Percentiles rank a stretch among this genome's conserved stretches.
phyloP scores from a whole-genome alignment of 2,888 invertebrate species.

The Amblyteles armatorius region DNA sequence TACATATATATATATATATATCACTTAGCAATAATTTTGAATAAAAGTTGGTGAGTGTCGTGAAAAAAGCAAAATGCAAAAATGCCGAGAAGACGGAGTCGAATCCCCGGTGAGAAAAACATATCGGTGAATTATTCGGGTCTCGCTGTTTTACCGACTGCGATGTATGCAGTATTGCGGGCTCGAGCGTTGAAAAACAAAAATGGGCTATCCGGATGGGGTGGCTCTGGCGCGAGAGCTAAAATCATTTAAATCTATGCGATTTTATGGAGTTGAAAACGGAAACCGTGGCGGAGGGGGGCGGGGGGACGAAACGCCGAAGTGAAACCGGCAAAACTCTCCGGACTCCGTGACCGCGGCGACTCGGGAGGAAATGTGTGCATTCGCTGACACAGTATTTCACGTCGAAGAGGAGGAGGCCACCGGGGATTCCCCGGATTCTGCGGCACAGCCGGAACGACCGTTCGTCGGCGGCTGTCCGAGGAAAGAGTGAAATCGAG shows the following conservation, averaged over 20 bases:
- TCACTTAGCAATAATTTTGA: conserved; percentile 35
- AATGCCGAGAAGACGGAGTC: conserved; percentile 27
- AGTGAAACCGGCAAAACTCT: conserved; percentile 12
- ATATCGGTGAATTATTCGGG: conserved; percentile 35
- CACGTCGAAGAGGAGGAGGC: conserved; percentile 47
- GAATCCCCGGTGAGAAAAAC: conserved; percentile 37
- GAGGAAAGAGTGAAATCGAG: conserved; percentile 45
- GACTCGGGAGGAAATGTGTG: conserved; percentile 48
- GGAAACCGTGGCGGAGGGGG: conserved; percentile 15
- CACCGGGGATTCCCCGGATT: conserved; percentile 60
- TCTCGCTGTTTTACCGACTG: not conserved
- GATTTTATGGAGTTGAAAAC: conserved; percentile 42
- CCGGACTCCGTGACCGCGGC: not conserved
- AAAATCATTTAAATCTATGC: conserved; percentile 61
- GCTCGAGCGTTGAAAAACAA: conserved; percentile 17
- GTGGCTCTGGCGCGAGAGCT: not conserved
- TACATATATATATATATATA: conserved; percentile 12
- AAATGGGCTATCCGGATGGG: conserved; percentile 3
- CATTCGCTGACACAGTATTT: conserved; percentile 57
- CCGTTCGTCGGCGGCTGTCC: conserved; percentile 47
- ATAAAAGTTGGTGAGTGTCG: conserved; percentile 6
- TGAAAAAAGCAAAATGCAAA: conserved; percentile 3
- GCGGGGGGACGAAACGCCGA: not conserved
- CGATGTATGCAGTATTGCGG: not conserved
- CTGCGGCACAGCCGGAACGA: conserved; percentile 46